Evolutionary conservation across 1,140 invertebrate genomes (phyloP).

Genomic region (Drosophila equinoxialis): DNA sequence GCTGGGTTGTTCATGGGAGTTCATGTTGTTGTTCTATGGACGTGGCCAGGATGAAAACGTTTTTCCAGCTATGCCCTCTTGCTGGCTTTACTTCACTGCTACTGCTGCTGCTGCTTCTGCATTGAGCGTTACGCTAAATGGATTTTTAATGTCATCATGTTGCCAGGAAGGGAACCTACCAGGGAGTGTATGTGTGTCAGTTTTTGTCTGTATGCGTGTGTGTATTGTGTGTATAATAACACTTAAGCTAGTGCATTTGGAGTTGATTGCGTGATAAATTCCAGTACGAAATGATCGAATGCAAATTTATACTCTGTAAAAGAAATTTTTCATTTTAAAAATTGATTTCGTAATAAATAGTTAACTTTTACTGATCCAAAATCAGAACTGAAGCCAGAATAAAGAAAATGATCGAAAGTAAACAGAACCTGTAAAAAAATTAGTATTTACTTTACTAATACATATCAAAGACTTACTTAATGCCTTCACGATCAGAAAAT

Average conservation of each 20-base stretch:
- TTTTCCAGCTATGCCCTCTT: constrained; percentile 27
- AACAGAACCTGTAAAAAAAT: too few species aligned
- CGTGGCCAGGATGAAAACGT: constrained; percentile 19
- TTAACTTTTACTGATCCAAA: too few species aligned
- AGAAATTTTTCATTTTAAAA: neutral
- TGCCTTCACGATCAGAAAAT: too few species aligned
- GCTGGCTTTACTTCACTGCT: neutral
- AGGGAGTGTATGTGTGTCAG: constrained; percentile 37
- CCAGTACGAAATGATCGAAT: constrained; percentile 3
- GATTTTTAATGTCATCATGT: constrained; percentile 74
- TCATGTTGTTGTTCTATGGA: constrained; percentile 24
- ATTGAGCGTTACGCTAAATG: constrained; percentile 70
- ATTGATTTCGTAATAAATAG: too few species aligned
- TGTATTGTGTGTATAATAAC: constrained; percentile 59
- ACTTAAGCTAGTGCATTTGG: constrained; percentile 62
- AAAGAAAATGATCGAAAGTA: neutral
- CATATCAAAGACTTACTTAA: too few species aligned
- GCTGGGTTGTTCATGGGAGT: constrained; percentile 2
- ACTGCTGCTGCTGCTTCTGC: constrained; percentile 36
- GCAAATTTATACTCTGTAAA: neutral
- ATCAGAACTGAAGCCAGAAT: too few species aligned
- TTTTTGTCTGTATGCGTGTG: constrained; percentile 16
- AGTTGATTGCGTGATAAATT: constrained; percentile 50
- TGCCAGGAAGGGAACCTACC: constrained; percentile 60
- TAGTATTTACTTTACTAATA: too few species aligned